Evolutionary conservation across 37 sponge, comb jelly and placozoan species (phyloP), one percentile per base, ranked within the genome.

Genomic region (Halichondria panicea): DNA sequence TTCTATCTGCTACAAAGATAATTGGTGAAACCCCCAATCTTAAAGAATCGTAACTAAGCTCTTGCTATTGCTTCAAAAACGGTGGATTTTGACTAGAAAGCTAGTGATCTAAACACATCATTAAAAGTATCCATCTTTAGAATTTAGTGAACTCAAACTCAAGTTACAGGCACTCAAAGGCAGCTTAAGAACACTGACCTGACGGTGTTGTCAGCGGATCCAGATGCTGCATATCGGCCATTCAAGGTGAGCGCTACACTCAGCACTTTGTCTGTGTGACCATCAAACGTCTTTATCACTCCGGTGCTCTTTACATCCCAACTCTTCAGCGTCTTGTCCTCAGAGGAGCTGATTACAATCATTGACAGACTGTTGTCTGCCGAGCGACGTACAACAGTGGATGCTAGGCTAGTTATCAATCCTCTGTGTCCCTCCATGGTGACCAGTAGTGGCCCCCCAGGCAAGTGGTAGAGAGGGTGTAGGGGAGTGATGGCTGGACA

Each of bases 381-480:
- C 54, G 56, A 22, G 18, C 15, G 24, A n/a, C 21, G 30, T 7
- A 39, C 19, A 4, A 61, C 27, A 7, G 61, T 52, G 13, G 68
- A 35, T 6, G 78, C 75, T 4, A 88, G 15, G 22, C 81, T 59
- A 11, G 88, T 72, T 34, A 92, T 77, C 3, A 61, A 13, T 19
- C 69, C 84, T 13, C 80, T 42, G 68, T 92, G 93, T 18, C 93
- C 93, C 45, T 83, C 81, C 88, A 92, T 69, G 7, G 66, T 63
- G 13, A 79, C 66, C 41, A 87, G 81, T 18, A 88, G 79, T 11
- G 93, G 78, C 0, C 93, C 86, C 3, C 86, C 93, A 36, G 82
- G 81, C 18, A 79, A 22, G 43, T 75, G 34, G 36, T 53, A 43
- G 33, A 59, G 38, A 25, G 81, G 81, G 9, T 74, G 48, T 2